Evolutionary conservation across 2,797 vertebrate genomes (phyloP).

Genomic region (Coregonus sp.): DNA sequence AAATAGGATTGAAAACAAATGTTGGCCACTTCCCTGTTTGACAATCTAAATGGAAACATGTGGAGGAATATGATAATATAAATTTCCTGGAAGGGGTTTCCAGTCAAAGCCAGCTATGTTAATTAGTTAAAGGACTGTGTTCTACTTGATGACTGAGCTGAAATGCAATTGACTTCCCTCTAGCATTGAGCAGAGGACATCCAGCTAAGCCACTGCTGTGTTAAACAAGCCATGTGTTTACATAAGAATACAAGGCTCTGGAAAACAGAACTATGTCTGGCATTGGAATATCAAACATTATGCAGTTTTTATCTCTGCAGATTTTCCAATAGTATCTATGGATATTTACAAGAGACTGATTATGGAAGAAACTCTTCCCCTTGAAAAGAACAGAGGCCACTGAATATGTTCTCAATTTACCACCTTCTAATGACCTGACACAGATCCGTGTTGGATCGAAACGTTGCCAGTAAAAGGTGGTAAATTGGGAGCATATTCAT

Average conservation of each 20-base stretch:
- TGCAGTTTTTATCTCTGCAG: conserved; percentile 5
- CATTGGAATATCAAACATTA: background rate
- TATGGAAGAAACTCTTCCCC: background rate
- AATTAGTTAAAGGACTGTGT: conserved; percentile 55
- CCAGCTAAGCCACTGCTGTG: conserved; percentile 27
- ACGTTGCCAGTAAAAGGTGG: too few relatives aligned
- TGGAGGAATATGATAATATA: conserved; percentile 59
- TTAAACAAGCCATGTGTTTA: conserved; percentile 32
- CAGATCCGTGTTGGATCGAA: too few relatives aligned
- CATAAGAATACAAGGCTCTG: conserved; percentile 3
- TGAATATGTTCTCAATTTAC: too few relatives aligned
- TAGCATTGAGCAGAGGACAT: conserved; percentile 37
- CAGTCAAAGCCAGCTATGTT: conserved; percentile 60
- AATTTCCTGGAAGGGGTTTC: conserved; percentile 69
- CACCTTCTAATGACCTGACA: too few relatives aligned
- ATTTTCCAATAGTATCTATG: conserved; percentile 24
- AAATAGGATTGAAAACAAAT: conserved; percentile 43
- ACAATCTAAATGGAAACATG: conserved; percentile 65
- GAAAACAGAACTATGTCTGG: conserved; percentile 30
- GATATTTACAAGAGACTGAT: background rate
- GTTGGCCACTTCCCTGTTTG: conserved; percentile 32
- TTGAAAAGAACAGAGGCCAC: background rate
- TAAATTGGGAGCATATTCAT: too few relatives aligned
- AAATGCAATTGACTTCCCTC: conserved; percentile 44
- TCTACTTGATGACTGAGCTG: conserved; percentile 51